These are phyloP conservation scores for Rhynchotus rufescens DNA, from an alignment of 2,797 vertebrate species.

Conservation along the genomic window DNA sequence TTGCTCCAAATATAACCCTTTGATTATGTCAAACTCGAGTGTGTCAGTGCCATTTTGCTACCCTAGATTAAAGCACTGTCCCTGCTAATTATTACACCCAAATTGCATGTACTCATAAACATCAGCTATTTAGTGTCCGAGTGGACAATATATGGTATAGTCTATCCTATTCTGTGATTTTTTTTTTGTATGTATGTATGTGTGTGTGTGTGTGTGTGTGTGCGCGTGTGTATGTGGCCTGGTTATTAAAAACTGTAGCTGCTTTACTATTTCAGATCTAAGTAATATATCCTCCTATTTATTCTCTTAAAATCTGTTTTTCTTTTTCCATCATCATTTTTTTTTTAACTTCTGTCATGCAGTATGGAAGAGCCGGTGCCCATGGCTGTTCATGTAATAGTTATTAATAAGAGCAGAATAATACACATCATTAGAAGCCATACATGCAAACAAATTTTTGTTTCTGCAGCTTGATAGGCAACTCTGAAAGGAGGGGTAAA, in stretches of 20 bases:
- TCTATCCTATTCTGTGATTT: not conserved
- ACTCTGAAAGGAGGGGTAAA: not conserved
- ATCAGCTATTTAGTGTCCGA: not conserved
- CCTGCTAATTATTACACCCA: not conserved
- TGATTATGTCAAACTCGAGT: not conserved
- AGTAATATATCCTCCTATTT: not conserved
- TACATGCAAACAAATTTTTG: not conserved
- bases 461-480: not conserved
- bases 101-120: not conserved
- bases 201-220: too few species aligned
- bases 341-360: not conserved
- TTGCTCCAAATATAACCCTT: not conserved
- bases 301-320: not conserved
- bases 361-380: fast-evolving
- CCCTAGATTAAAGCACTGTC: not conserved
- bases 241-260: not conserved
- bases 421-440: not conserved
- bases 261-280: not conserved
- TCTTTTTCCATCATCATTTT: not conserved
- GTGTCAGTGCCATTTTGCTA: not conserved
- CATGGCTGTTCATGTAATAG: not conserved
- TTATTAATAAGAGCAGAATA: not conserved
- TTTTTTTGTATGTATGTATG: not conserved
- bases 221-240: not conserved
- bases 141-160: not conserved